Evolutionary conservation across 2,888 invertebrate species (phyloP).

Genomic region (Ophioninae sp.): DNA sequence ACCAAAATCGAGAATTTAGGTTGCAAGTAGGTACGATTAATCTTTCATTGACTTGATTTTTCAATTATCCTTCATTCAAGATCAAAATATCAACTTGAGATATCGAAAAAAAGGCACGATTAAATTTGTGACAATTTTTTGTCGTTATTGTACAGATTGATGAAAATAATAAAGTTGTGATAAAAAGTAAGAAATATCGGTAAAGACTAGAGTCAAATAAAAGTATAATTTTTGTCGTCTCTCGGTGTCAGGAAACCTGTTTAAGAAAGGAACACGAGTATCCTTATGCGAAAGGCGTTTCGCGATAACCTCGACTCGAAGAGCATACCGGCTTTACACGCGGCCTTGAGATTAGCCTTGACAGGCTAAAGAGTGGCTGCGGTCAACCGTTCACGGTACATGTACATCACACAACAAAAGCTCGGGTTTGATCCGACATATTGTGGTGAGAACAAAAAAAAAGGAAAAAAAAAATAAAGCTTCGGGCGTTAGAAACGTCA

Average conservation of each 20-base stretch:
- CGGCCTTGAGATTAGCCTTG: constrained; percentile 46
- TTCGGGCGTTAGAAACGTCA: constrained; percentile 20
- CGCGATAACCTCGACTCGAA: constrained; percentile 19
- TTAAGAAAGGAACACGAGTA: constrained; percentile 1
- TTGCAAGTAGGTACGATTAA: too few relatives aligned
- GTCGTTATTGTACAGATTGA: not conserved
- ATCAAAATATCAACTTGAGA: not conserved
- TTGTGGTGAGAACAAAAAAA: not conserved
- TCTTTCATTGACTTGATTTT: too few relatives aligned
- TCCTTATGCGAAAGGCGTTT: constrained; percentile 1
- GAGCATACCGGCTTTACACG: not conserved
- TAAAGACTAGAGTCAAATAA: not conserved
- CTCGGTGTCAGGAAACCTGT: constrained; percentile 15
- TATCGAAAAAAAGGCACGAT: not conserved
- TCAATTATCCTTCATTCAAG: not conserved
- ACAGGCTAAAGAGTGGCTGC: constrained; percentile 9
- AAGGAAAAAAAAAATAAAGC: not conserved
- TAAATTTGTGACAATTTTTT: not conserved
- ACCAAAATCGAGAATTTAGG: too few relatives aligned
- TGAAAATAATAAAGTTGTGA: not conserved
- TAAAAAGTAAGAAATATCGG: not conserved
- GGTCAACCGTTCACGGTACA: not conserved
- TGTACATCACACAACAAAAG: not conserved
- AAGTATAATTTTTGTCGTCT: not conserved
- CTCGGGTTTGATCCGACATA: constrained; percentile 1